Evolutionary conservation across 2,113 vertebrate genomes (phyloP).

Genomic region (Diadophis punctatus): DNA sequence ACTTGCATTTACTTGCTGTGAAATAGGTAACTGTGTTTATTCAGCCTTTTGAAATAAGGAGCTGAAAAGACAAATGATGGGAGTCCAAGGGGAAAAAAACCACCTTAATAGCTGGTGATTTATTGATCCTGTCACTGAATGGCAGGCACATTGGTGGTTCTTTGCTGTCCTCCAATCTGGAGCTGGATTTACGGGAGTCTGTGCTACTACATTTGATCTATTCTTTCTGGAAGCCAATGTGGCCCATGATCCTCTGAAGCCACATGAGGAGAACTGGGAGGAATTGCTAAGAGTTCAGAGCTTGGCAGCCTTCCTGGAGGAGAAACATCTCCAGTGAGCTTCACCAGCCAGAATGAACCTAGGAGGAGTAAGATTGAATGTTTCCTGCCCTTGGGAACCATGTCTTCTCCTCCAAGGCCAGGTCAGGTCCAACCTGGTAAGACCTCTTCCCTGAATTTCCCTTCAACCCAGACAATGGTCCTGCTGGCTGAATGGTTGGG

Average conservation of each 20-base stretch:
- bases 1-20: constrained; percentile 26
- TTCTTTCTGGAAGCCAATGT: background rate
- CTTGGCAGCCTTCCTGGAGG: background rate
- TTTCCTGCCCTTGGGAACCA: background rate
- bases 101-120: background rate
- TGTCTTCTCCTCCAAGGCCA: background rate
- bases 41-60: background rate
- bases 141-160: background rate
- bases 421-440: background rate
- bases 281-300: background rate
- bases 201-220: background rate
- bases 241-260: background rate
- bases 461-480: background rate
- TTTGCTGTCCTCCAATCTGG: background rate
- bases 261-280: background rate
- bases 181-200: background rate
- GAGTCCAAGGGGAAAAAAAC: background rate
- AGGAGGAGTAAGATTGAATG: background rate
- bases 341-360: background rate
- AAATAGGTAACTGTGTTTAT: background rate
- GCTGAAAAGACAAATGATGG: constrained; percentile 20
- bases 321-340: background rate
- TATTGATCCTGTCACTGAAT: constrained; percentile 13
- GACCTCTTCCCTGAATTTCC: background rate
- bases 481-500: background rate